Percentiles rank a stretch among this genome's conserved stretches.
Evolutionary conservation across 2,888 invertebrate genomes (phyloP).

Genomic region (Camptogramma bilineatum): DNA sequence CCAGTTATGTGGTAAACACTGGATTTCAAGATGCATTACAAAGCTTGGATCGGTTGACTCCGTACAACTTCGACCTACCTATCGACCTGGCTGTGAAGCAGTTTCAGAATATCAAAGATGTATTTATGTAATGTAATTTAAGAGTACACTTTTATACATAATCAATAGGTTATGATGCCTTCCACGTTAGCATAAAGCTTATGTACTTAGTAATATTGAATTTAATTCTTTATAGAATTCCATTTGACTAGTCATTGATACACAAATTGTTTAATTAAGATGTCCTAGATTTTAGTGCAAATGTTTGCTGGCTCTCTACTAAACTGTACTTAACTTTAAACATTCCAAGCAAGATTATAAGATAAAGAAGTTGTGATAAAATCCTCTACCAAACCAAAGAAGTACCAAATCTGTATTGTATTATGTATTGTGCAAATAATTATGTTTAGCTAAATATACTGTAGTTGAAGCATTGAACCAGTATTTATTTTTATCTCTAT

Average conservation of each 20-base stretch:
- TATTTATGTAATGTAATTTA: constrained; percentile 88
- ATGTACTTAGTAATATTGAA: constrained; percentile 45
- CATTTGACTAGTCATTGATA: constrained; percentile 42
- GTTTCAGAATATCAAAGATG: constrained; percentile 99
- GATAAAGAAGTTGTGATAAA: constrained; percentile 50
- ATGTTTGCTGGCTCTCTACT: constrained; percentile 38
- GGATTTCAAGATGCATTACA: constrained; percentile 98
- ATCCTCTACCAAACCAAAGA: constrained; percentile 47
- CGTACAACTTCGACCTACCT: constrained; percentile 95
- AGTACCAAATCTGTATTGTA: constrained; percentile 51
- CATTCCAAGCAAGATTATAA: constrained; percentile 53
- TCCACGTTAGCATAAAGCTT: constrained; percentile 56
- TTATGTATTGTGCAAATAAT: constrained; percentile 44
- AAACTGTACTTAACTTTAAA: constrained; percentile 36
- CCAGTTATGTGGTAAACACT: constrained; percentile 98
- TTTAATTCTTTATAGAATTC: constrained; percentile 46
- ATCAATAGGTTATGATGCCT: constrained; percentile 62
- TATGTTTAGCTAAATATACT: constrained; percentile 55
- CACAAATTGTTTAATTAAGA: constrained; percentile 25
- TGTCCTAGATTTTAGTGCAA: constrained; percentile 10
- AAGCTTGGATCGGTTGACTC: constrained; percentile 94
- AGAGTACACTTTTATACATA: constrained; percentile 69
- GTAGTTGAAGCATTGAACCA: constrained; percentile 60
- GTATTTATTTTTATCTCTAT: constrained; percentile 44
- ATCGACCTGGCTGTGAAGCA: constrained; percentile 98